phyloP scores from a whole-genome alignment of 2,888 invertebrate genomes.

The Napeogenes sylphis region DNA sequence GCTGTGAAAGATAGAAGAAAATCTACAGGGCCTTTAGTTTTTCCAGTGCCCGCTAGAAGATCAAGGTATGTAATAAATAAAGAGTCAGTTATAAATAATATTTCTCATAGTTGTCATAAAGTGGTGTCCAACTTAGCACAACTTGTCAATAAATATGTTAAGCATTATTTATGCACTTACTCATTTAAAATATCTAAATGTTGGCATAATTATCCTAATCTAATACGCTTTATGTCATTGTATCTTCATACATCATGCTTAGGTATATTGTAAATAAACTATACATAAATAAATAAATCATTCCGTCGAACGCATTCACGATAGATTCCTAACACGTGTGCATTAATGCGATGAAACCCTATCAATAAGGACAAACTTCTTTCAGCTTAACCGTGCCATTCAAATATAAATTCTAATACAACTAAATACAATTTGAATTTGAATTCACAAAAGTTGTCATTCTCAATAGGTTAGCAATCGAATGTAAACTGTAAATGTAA shows the following conservation, averaged over 20 bases:
- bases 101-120: background rate
- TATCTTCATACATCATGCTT: background rate
- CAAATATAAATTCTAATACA: constrained; percentile 14
- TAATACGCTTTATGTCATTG: background rate
- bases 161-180: too few relatives aligned
- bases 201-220: too few relatives aligned
- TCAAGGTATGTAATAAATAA: constrained; percentile 53
- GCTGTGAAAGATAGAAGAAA: constrained; percentile 68
- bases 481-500: constrained; percentile 6
- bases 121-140: too few relatives aligned
- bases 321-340: constrained; percentile 49
- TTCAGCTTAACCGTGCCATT: constrained; percentile 32
- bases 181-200: too few relatives aligned
- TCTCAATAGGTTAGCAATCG: background rate
- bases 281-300: constrained; percentile 10
- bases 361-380: constrained; percentile 45
- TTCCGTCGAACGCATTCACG: constrained; percentile 31
- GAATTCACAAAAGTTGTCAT: background rate
- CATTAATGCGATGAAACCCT: constrained; percentile 62
- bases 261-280: constrained; percentile 2
- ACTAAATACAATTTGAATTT: constrained; percentile 12
- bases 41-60: constrained; percentile 60
- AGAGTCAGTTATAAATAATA: too few relatives aligned
- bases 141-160: background rate
- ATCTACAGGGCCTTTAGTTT: constrained; percentile 73